Evolutionary conservation across 2,113 vertebrate species (phyloP).

Genomic region (Seriola rivoliana): DNA sequence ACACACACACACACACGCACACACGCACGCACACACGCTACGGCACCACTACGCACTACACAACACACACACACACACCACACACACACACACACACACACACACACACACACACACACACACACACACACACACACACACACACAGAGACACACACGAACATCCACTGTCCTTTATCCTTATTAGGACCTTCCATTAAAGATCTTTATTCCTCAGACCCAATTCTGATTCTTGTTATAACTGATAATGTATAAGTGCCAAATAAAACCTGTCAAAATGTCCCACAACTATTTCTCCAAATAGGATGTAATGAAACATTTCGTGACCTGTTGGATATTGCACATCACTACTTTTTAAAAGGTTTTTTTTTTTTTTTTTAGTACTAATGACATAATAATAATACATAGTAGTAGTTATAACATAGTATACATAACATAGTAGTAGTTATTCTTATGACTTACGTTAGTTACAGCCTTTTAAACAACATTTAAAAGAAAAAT

Average conservation of each 20-base stretch:
- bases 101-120: background rate
- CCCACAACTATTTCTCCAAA: background rate
- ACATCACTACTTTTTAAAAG: too few relatives aligned
- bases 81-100: background rate
- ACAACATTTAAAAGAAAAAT: background rate
- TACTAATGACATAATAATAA: background rate
- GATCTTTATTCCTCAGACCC: background rate
- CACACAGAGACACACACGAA: background rate
- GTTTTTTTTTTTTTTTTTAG: background rate
- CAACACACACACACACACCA: background rate
- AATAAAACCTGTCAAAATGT: background rate
- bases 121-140: background rate
- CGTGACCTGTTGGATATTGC: background rate
- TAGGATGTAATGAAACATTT: background rate
- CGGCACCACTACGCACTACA: too few relatives aligned
- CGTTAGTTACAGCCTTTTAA: too few relatives aligned
- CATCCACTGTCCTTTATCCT: constrained; percentile 7
- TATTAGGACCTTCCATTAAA: constrained; percentile 5
- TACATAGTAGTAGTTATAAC: too few relatives aligned
- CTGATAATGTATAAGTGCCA: background rate
- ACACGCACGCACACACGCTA: too few relatives aligned
- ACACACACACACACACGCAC: too few relatives aligned
- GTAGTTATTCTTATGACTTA: too few relatives aligned
- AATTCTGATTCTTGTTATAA: background rate
- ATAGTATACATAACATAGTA: too few relatives aligned